Evolutionary conservation across 2,797 vertebrate genomes (phyloP).

Genomic region (Gephyroberyx darwinii): DNA sequence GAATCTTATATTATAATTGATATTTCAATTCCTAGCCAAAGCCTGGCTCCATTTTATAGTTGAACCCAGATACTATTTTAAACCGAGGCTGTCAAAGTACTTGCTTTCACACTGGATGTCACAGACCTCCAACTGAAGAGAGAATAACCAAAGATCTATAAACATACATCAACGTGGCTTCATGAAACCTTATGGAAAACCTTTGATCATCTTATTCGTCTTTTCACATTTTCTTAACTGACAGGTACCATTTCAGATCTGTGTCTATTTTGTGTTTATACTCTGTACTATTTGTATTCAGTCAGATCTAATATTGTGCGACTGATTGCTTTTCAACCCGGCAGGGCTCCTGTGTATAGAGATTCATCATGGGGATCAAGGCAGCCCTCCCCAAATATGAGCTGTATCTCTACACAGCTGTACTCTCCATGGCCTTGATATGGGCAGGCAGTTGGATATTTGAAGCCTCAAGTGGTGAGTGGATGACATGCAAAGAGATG

Average conservation of each 20-base stretch:
- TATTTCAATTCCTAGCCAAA: background rate
- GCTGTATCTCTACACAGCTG: slow-evolving; percentile 89
- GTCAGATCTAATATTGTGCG: background rate
- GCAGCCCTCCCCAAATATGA: slow-evolving; percentile 88
- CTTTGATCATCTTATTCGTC: background rate
- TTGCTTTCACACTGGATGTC: background rate
- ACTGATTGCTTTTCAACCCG: slow-evolving; percentile 33
- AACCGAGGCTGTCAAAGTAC: background rate
- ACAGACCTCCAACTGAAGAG: background rate
- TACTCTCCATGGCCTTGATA: slow-evolving; percentile 84
- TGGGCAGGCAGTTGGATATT: slow-evolving; percentile 91
- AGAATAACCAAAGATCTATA: no score
- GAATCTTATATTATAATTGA: background rate
- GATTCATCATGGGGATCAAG: slow-evolving; percentile 88
- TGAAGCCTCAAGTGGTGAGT: slow-evolving; percentile 90
- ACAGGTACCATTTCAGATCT: background rate
- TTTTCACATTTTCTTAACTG: background rate
- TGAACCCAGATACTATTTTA: background rate
- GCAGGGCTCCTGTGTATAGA: slow-evolving; percentile 47
- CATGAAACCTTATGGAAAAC: background rate
- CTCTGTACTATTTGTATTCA: background rate
- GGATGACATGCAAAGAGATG: slow-evolving; percentile 21
- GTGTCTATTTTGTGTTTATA: background rate
- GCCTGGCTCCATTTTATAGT: background rate
- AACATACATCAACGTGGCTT: background rate